phyloP scores from a whole-genome alignment of 2,888 invertebrate species.

The Diloba caeruleocephala region DNA sequence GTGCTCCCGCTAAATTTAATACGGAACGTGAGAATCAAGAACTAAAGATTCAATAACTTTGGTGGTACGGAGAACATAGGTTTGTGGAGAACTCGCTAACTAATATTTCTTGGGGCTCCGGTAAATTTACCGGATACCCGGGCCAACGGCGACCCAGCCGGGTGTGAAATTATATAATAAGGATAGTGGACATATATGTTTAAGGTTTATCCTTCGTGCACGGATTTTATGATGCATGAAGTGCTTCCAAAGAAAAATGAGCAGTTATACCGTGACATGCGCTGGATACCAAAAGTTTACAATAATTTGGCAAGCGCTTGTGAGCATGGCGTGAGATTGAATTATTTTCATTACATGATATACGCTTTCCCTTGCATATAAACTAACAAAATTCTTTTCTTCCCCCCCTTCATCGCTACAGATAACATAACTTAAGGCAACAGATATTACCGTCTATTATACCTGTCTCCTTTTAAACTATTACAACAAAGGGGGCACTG shows the following conservation, averaged over 20 bases:
- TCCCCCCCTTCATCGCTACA: no score
- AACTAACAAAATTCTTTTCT: no score
- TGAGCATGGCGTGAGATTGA: no score
- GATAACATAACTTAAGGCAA: no score
- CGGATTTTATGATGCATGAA: constrained; percentile 1
- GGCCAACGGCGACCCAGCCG: constrained; percentile 8
- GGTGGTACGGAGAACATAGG: constrained; percentile 6
- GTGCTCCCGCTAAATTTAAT: neutral
- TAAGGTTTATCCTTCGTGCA: neutral
- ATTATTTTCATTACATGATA: no score
- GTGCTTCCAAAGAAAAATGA: neutral
- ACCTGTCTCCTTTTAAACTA: no score
- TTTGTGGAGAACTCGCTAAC: constrained; percentile 7
- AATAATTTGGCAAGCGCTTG: no score
- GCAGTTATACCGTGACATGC: neutral
- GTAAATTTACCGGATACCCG: constrained; percentile 32
- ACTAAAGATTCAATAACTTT: constrained; percentile 23
- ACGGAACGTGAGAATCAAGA: constrained; percentile 8
- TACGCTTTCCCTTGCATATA: no score
- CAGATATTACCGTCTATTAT: no score
- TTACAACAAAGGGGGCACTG: no score
- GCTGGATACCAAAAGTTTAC: no score
- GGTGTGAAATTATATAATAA: constrained; percentile 26
- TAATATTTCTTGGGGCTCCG: constrained; percentile 13
- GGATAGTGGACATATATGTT: neutral